phyloP scores from a whole-genome alignment of 2,797 vertebrate species.

The Pagetopsis macropterus region DNA sequence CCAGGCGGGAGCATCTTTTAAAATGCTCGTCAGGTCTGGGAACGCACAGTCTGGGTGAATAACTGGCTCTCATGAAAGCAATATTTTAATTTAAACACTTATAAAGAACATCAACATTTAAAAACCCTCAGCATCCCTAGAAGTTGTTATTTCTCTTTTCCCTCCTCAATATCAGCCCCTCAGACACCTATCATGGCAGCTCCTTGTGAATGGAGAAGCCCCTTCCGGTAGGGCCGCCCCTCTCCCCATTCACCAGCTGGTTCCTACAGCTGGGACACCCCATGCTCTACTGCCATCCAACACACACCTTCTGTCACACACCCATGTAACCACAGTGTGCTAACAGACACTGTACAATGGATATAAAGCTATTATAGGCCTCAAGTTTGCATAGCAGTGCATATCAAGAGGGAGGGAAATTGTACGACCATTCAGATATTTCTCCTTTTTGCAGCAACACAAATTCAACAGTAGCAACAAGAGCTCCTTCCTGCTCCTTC shows the following conservation, averaged over 20 bases:
- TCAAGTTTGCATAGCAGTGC: constrained; percentile 21
- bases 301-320: constrained; percentile 76
- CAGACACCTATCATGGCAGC: constrained; percentile 39
- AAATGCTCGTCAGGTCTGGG: constrained; percentile 64
- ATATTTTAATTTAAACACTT: not conserved
- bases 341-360: constrained; percentile 13
- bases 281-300: constrained; percentile 76
- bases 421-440: not conserved
- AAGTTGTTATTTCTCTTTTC: constrained; percentile 17
- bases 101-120: constrained; percentile 21
- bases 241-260: constrained; percentile 79
- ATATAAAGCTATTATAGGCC: constrained; percentile 27
- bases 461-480: constrained; percentile 33
- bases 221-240: constrained; percentile 70
- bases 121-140: constrained; percentile 20
- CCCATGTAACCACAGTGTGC: constrained; percentile 39
- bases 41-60: constrained; percentile 15
- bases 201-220: constrained; percentile 74
- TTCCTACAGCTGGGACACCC: constrained; percentile 82
- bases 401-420: constrained; percentile 8
- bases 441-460: constrained; percentile 29
- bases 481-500: constrained; percentile 24
- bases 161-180: constrained; percentile 25
- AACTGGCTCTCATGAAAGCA: constrained; percentile 22
- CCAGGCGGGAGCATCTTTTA: constrained; percentile 54